A percentile compares a stretch with the other conserved stretches of the same genome.
Conservation (phyloP, 2,797 vertebrate genomes). For the Clarias laeviceps region DNA sequence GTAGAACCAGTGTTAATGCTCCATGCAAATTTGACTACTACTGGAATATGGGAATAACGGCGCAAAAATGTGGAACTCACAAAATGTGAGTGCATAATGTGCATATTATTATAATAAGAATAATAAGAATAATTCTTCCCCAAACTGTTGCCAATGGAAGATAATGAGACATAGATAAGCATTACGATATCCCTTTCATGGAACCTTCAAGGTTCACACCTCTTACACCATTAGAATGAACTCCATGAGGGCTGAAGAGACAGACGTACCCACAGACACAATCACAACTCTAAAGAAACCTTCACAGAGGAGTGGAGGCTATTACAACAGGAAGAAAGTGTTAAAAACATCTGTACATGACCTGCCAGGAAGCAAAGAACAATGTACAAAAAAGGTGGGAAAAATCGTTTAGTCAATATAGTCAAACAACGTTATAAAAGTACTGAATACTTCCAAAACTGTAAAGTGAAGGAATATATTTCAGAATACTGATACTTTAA, state of each 20-base stretch:
- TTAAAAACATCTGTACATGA: not conserved
- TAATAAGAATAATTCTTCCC: not conserved
- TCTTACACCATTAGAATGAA: not conserved
- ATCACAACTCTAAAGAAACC: not conserved
- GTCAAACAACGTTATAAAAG: not conserved
- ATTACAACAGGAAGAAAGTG: not conserved
- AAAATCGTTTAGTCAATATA: not conserved
- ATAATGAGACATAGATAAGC: no score
- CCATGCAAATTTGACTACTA: no score
- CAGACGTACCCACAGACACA: not conserved
- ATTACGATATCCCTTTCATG: not conserved
- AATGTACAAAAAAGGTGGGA: not conserved
- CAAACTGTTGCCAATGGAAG: not conserved
- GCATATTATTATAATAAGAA: no score
- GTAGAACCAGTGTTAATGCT: no score
- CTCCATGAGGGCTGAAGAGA: not conserved
- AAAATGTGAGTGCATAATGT: no score
- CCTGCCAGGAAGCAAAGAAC: not conserved
- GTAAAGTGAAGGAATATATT: not conserved
- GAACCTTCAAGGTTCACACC: not conserved
- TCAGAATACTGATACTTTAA: not conserved
- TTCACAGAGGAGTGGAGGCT: not conserved
- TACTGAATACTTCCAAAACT: not conserved
- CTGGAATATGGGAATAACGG: no score
- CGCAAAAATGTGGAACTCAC: no score